Conservation (phyloP, 2,113 vertebrate species). For the Sapayoa aenigma region DNA sequence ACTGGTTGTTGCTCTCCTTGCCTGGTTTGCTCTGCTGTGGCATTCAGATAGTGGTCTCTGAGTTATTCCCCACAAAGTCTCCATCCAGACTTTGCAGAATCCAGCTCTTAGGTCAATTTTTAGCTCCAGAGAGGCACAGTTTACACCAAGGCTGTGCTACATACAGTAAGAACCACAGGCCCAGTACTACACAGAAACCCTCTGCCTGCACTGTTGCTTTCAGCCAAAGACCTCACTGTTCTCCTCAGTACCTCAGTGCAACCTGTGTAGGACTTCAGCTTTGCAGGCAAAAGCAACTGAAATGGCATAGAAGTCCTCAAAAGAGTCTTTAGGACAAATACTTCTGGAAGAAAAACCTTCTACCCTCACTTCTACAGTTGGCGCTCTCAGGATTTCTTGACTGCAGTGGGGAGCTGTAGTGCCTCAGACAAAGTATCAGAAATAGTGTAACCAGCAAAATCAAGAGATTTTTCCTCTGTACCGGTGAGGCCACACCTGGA, state of each 20-base stretch:
- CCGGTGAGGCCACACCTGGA: too few species aligned
- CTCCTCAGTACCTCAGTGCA: not conserved
- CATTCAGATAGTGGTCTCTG: not conserved
- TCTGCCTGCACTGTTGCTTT: not conserved
- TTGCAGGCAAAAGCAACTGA: not conserved
- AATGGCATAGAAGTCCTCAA: not conserved
- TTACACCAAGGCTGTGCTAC: not conserved
- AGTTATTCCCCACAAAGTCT: not conserved
- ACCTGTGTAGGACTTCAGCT: not conserved
- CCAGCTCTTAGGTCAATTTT: not conserved
- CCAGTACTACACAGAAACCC: not conserved
- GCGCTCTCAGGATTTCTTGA: not conserved
- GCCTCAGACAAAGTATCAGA: too few species aligned
- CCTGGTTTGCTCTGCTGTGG: not conserved
- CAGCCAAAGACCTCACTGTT: not conserved
- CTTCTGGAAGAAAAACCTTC: not conserved
- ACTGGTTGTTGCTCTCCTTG: fast-evolving
- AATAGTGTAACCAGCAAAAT: too few species aligned
- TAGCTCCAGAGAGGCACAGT: not conserved
- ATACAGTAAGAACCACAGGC: not conserved
- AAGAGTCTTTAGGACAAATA: not conserved
- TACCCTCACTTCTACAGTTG: not conserved
- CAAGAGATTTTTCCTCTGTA: too few species aligned
- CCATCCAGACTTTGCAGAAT: not conserved
- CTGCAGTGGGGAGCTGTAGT: not conserved